A percentile compares a stretch with the other conserved stretches of the same genome.
phyloP scores from a whole-genome alignment of 2,797 vertebrate species.

The Moxostoma hubbsi region DNA sequence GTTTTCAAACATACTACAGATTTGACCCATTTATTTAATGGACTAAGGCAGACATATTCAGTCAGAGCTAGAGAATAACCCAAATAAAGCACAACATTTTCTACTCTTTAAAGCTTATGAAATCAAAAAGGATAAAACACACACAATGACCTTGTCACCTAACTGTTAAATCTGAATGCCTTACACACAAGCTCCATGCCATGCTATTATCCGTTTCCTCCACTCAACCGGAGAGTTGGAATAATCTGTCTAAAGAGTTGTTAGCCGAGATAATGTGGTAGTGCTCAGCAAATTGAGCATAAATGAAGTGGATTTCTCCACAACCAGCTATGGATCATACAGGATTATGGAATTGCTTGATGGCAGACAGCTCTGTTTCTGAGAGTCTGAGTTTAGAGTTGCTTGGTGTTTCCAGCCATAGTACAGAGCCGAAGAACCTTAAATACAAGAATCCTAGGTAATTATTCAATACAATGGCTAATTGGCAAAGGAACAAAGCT shows the following conservation, averaged over 20 bases:
- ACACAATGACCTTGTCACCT: slow-evolving; percentile 29
- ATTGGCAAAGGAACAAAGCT: no score
- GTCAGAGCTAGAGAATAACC: background rate
- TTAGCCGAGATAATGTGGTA: background rate
- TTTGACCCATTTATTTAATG: background rate
- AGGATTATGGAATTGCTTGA: slow-evolving; percentile 41
- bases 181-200: background rate
- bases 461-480: no score
- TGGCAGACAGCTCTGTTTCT: slow-evolving; percentile 29
- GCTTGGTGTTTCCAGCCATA: background rate
- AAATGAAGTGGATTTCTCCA: slow-evolving; percentile 11
- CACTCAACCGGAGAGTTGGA: background rate
- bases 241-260: slow-evolving; percentile 11
- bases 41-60: background rate
- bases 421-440: background rate
- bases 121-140: slow-evolving; percentile 28
- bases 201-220: slow-evolving; percentile 15
- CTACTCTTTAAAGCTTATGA: slow-evolving; percentile 23
- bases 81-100: slow-evolving; percentile 41
- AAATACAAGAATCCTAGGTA: no score
- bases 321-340: slow-evolving; percentile 23
- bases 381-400: background rate
- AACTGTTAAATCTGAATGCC: background rate
- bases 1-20: background rate
- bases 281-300: slow-evolving; percentile 15